phyloP scores from a whole-genome alignment of 2,888 invertebrate genomes.

The Nephrotoma guestfalica region DNA sequence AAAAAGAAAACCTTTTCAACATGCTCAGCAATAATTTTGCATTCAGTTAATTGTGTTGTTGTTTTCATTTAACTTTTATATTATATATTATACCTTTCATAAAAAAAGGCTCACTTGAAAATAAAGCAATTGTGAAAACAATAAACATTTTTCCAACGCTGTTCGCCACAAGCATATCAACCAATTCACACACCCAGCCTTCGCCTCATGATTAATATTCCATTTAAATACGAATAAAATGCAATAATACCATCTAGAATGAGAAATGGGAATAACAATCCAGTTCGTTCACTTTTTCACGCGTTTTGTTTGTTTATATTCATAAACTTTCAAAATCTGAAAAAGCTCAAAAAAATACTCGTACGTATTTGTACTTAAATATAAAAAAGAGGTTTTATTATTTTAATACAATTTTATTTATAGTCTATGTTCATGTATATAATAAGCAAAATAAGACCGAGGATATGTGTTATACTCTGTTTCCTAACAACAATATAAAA shows the following conservation, averaged over 20 bases:
- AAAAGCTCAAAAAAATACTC: neutral
- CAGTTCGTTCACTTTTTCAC: neutral
- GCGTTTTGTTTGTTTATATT: neutral
- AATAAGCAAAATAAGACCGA: neutral
- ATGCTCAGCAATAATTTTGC: neutral
- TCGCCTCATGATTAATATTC: neutral
- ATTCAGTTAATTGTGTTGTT: neutral
- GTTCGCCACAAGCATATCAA: neutral
- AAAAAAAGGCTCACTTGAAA: neutral
- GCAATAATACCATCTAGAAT: neutral
- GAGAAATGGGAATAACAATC: neutral
- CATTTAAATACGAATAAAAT: neutral
- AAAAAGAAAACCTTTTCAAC: neutral
- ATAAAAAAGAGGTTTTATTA: neutral
- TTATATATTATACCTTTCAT: neutral
- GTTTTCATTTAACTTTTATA: neutral
- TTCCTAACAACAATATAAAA: neutral
- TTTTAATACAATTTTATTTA: neutral
- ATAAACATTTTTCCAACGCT: neutral
- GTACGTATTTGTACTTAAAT: neutral
- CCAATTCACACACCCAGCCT: neutral
- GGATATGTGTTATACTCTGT: neutral
- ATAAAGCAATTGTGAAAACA: neutral
- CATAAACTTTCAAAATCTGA: neutral
- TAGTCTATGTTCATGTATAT: neutral